Base-by-base conservation (phyloP, 2,888 invertebrate species). In the Pristionchus fissidentatus region DNA sequence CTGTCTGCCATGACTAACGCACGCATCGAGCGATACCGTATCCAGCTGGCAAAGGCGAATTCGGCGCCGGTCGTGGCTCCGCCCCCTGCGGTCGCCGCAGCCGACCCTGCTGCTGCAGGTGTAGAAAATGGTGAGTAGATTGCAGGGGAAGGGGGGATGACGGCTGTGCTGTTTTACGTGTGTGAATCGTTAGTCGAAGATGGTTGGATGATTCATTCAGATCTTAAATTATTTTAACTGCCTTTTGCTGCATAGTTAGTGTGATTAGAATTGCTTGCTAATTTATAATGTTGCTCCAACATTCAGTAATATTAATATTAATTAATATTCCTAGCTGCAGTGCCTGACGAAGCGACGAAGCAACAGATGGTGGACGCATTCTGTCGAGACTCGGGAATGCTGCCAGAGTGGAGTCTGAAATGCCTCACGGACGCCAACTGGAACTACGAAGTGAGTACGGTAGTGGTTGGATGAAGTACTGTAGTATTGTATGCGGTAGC, bases 1-100 rank as follows among this genome's bases (percentile, higher is more conserved):
- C 89, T 93, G 35, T 91, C 92, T 49, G 92, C 92, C 92, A 95
- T 97, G 10, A 85, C 85, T 26, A 75, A 85, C 7, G 87, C 87
- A 3, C 84, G 89, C 15, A 75, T 90, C 49, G 86, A 87, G 38
- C 84, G 87, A 26, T 91, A 89, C 86, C 5, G 38, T 0, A 29
- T 70, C 19, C 82, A 70, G 49, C 75, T 88, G 79, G 88, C 85
- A 29, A 86, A 86, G 81, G 85, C 88, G 4, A 77, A 32, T 41
- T 52, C 80, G 5, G 81, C 75, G 26, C 75, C 75, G 19, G 8
- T 46, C 32, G 46, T 29, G 29, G 26, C 41, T n/a, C 46, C 49
- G 29, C 43, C 75, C 22, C 29, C 75, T 3, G 35, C 29, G 15
- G 29, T n/a, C 26, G 70, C 43, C 41, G 70, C 70, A 73, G 70